Conservation (phyloP, 2,797 vertebrate species). For the Benthosema pterotum region DNA sequence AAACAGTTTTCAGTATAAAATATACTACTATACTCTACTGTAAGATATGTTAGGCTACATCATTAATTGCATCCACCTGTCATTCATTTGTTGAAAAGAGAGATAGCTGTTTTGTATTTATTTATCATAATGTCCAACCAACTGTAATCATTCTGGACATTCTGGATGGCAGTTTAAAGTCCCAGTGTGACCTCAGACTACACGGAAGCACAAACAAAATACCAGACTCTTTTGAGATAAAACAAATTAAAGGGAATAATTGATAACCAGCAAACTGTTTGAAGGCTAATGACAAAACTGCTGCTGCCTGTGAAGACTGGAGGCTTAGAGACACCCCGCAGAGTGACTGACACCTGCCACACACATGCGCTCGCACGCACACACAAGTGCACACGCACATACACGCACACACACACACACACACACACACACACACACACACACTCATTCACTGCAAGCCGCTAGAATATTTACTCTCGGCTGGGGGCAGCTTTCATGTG, state of each 20-base stretch:
- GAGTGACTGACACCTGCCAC: constrained; percentile 78
- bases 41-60: too few relatives aligned
- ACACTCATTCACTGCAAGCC: constrained; percentile 54
- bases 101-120: neutral
- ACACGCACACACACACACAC: neutral
- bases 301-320: constrained; percentile 84
- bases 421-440: constrained; percentile 16
- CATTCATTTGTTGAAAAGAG: neutral
- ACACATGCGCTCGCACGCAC: constrained; percentile 41
- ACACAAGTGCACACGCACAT: constrained; percentile 26
- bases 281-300: constrained; percentile 91
- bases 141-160: too few relatives aligned
- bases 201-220: constrained; percentile 73
- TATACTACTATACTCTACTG: too few relatives aligned
- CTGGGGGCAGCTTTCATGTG: constrained; percentile 82
- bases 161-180: constrained; percentile 8
- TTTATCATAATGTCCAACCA: too few relatives aligned
- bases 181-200: constrained; percentile 17
- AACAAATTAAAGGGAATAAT: constrained; percentile 94
- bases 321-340: constrained; percentile 81
- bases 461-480: constrained; percentile 82
- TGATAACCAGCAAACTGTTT: constrained; percentile 90
- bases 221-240: constrained; percentile 84
- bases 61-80: neutral
- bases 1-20: too few relatives aligned